Conservation (phyloP, 2,113 vertebrate species). For the Perognathus longimembris region DNA sequence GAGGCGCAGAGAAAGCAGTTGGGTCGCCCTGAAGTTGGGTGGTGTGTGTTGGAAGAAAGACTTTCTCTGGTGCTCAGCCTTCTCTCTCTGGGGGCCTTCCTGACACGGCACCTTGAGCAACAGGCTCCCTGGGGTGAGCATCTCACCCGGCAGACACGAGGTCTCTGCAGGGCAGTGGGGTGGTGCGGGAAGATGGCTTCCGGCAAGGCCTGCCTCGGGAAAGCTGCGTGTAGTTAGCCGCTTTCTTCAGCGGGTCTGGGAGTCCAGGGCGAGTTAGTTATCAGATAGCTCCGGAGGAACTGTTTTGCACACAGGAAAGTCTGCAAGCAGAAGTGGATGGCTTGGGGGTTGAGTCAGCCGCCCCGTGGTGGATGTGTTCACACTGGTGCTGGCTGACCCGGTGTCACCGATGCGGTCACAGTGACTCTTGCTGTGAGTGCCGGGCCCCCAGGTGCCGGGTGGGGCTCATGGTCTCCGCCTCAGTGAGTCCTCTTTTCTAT, state of each 20-base stretch:
- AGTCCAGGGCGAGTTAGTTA: not conserved
- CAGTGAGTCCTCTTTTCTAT: not conserved
- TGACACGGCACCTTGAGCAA: conserved; percentile 1
- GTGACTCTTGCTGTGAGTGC: not conserved
- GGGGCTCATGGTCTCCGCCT: not conserved
- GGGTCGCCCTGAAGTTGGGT: too few relatives aligned
- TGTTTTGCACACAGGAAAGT: not conserved
- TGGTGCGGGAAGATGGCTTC: not conserved
- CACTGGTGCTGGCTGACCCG: not conserved
- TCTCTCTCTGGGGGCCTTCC: not conserved
- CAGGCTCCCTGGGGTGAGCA: not conserved
- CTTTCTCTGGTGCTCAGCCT: not conserved
- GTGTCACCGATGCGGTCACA: not conserved
- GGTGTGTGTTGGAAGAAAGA: not conserved
- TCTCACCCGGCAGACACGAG: conserved; percentile 40
- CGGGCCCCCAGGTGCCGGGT: not conserved
- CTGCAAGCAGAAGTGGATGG: not conserved
- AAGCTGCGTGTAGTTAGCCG: not conserved
- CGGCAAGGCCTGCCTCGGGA: not conserved
- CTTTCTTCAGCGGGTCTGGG: not conserved
- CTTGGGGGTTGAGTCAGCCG: not conserved
- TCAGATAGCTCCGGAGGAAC: not conserved
- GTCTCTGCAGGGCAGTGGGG: not conserved
- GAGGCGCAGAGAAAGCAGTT: not conserved
- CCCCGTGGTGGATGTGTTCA: not conserved